These are phyloP conservation scores for Neuroscelio doddi DNA, from an alignment of 2,888 invertebrate species.

Conservation along the genomic window DNA sequence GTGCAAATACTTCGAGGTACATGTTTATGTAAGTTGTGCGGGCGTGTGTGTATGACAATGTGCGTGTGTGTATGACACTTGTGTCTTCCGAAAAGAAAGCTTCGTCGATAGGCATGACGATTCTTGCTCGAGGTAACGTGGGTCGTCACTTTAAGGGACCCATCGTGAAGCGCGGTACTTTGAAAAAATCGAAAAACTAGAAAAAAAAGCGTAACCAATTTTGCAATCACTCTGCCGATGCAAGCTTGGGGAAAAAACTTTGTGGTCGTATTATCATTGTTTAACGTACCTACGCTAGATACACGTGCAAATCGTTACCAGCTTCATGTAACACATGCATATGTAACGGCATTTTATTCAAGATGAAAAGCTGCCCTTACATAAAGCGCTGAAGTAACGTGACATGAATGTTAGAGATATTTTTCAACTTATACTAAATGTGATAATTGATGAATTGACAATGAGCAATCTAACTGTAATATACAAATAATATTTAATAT, in stretches of 20 bases:
- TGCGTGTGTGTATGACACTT: slow-evolving; percentile 28
- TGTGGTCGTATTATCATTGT: slow-evolving; percentile 46
- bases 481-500: slow-evolving; percentile 59
- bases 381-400: slow-evolving; percentile 57
- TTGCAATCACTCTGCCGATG: slow-evolving; percentile 41
- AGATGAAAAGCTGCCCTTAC: slow-evolving; percentile 5
- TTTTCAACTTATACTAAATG: slow-evolving; percentile 72
- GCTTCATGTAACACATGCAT: slow-evolving; percentile 7
- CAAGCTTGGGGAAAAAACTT: slow-evolving; percentile 33
- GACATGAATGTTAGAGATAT: slow-evolving; percentile 73
- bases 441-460: slow-evolving; percentile 72
- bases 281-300: slow-evolving; percentile 42
- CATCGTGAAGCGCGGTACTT: slow-evolving; percentile 2
- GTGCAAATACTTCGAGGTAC: slow-evolving; percentile 39
- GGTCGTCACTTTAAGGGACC: slow-evolving; percentile 3
- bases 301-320: slow-evolving; percentile 21
- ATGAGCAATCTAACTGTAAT: slow-evolving; percentile 72
- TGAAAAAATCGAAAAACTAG: background rate
- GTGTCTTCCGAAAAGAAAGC: slow-evolving; percentile 44
- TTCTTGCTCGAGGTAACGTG: slow-evolving; percentile 8
- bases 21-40: slow-evolving; percentile 14
- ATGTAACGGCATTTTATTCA: slow-evolving; percentile 1
- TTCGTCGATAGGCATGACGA: slow-evolving; percentile 8
- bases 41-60: slow-evolving; percentile 15
- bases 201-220: slow-evolving; percentile 15